Percentiles rank a stretch among this genome's conserved stretches.
Evolutionary conservation across 1,140 invertebrate genomes (phyloP).

Genomic region (Drosophila setifemur): DNA sequence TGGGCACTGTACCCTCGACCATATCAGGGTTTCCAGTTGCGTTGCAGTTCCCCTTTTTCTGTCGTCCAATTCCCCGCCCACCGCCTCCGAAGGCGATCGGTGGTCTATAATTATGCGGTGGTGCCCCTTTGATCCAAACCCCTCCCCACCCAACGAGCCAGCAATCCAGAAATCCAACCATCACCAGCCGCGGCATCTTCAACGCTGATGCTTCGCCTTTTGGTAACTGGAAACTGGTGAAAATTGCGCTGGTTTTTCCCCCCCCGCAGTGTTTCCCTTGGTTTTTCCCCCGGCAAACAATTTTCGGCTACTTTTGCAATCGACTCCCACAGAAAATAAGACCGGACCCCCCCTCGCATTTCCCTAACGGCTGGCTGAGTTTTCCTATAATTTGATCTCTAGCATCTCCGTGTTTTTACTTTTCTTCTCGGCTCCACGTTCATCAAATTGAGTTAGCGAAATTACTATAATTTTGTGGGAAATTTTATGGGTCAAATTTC

Average conservation of each 20-base stretch:
- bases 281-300: constrained; percentile 25
- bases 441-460: constrained; percentile 73
- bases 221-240: constrained; percentile 64
- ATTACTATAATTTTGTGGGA: constrained; percentile 80
- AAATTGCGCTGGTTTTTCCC: constrained; percentile 60
- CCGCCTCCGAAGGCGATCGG: constrained; percentile 26
- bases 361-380: constrained; percentile 28
- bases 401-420: constrained; percentile 3
- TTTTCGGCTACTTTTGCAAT: constrained; percentile 76
- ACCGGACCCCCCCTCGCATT: constrained; percentile 22
- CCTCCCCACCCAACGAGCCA: not conserved
- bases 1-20: not conserved
- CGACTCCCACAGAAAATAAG: constrained; percentile 50
- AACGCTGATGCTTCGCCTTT: constrained; percentile 10
- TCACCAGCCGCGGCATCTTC: constrained; percentile 30
- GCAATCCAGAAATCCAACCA: not conserved
- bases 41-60: constrained; percentile 1
- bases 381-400: constrained; percentile 48
- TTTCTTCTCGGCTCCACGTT: too few species aligned
- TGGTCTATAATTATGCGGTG: constrained; percentile 68
- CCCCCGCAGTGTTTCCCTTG: not conserved
- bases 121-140: constrained; percentile 26
- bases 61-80: constrained; percentile 33
- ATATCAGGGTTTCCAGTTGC: not conserved
- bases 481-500: constrained; percentile 78